phyloP scores from a whole-genome alignment of 2,888 invertebrate species.

The Hanleya hanleyi region DNA sequence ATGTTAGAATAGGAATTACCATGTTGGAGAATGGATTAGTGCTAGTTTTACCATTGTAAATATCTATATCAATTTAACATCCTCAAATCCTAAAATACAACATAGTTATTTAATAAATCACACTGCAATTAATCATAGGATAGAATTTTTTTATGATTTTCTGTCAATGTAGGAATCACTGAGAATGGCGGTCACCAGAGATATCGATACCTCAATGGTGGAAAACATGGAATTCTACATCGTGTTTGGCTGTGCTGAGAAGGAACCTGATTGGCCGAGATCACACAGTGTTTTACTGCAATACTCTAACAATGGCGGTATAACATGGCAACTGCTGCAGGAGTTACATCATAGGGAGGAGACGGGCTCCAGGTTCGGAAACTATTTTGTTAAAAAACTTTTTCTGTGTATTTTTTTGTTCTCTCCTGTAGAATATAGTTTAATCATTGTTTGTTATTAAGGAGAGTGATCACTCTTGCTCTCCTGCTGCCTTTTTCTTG shows the following conservation, averaged over 20 bases:
- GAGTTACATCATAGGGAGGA: constrained; percentile 65
- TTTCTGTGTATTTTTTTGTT: too few relatives aligned
- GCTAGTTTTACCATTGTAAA: too few relatives aligned
- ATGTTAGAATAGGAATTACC: too few relatives aligned
- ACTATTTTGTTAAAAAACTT: background rate
- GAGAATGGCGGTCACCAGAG: constrained; percentile 70
- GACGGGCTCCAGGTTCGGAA: constrained; percentile 43
- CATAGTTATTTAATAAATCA: background rate
- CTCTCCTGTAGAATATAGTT: too few relatives aligned
- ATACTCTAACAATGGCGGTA: constrained; percentile 74
- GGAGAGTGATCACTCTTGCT: too few relatives aligned
- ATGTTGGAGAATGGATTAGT: too few relatives aligned
- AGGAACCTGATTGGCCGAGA: constrained; percentile 59
- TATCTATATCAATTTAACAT: too few relatives aligned
- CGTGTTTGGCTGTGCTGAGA: constrained; percentile 68
- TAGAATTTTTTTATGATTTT: background rate
- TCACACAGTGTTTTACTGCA: constrained; percentile 72
- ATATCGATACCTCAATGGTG: constrained; percentile 73
- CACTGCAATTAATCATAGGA: background rate
- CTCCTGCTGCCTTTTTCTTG: too few relatives aligned
- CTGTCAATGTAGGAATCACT: constrained; percentile 60
- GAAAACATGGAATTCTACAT: constrained; percentile 71
- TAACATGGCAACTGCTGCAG: constrained; percentile 72
- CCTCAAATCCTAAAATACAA: too few relatives aligned
- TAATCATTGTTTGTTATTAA: too few relatives aligned